Evolutionary conservation across 2,113 vertebrate species (phyloP).

Genomic region (Cygnus atratus): DNA sequence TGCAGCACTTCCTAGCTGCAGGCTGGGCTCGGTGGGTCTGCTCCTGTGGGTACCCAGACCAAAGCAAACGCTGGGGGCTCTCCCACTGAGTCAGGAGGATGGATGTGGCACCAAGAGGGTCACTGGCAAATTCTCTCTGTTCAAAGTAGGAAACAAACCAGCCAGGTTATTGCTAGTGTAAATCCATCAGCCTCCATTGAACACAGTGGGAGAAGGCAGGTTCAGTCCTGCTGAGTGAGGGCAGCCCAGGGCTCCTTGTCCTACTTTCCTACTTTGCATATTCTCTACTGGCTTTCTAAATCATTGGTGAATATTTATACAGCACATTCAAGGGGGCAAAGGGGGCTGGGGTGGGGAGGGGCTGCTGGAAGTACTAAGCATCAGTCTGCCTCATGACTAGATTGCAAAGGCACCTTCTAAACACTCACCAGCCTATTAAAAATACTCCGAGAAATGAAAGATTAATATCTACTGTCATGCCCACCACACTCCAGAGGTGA

Average conservation of each 20-base stretch:
- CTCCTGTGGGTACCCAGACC: neutral
- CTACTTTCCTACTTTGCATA: neutral
- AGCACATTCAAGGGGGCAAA: accelerated
- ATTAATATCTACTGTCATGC: neutral
- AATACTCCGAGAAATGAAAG: neutral
- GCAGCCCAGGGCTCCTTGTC: neutral
- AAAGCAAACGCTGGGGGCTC: accelerated
- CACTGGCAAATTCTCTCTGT: neutral
- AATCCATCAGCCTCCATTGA: neutral
- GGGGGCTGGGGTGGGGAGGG: too few species aligned
- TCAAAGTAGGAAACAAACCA: neutral
- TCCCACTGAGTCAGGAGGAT: neutral
- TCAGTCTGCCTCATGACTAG: neutral
- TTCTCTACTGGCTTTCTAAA: neutral
- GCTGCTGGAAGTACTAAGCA: neutral
- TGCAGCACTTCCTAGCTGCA: neutral
- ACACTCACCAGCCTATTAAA: neutral
- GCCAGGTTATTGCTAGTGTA: neutral
- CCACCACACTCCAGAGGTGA: neutral
- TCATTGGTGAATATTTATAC: neutral
- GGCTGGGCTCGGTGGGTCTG: neutral
- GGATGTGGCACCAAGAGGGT: neutral
- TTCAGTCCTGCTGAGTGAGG: neutral
- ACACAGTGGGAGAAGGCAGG: neutral
- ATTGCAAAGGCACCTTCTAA: neutral